phyloP scores from a whole-genome alignment of 2,797 vertebrate genomes.

The Clarias pachynema region DNA sequence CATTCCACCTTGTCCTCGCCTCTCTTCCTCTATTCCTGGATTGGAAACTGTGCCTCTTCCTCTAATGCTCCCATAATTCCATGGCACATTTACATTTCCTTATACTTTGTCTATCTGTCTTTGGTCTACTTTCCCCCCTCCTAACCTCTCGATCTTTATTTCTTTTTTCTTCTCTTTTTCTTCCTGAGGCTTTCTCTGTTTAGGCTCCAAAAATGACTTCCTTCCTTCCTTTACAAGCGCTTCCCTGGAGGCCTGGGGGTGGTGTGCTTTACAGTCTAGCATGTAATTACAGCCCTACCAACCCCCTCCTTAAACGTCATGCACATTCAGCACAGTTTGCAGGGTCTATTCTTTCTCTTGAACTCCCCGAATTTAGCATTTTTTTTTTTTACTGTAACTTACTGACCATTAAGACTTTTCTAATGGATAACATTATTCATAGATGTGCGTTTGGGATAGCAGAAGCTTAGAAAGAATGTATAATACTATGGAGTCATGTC shows the following conservation, averaged over 20 bases:
- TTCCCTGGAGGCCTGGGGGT: conserved; percentile 56
- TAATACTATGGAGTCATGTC: neutral
- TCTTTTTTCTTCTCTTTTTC: conserved; percentile 25
- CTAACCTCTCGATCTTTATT: conserved; percentile 29
- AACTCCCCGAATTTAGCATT: neutral
- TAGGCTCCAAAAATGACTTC: conserved; percentile 63
- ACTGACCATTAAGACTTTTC: neutral
- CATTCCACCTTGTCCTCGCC: conserved; percentile 7
- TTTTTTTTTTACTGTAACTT: neutral
- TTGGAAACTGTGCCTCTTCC: conserved; percentile 51
- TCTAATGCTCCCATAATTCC: conserved; percentile 42
- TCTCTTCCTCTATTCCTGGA: conserved; percentile 48
- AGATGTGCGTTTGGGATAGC: neutral
- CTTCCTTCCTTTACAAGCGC: conserved; percentile 63
- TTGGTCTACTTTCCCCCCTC: conserved; percentile 36
- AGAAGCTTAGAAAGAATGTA: neutral
- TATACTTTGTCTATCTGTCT: conserved; percentile 55
- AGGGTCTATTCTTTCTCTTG: neutral
- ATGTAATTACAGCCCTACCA: conserved; percentile 55
- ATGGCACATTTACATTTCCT: conserved; percentile 58
- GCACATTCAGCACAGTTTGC: conserved; percentile 34
- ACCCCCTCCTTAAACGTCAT: conserved; percentile 41
- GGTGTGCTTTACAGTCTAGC: conserved; percentile 55
- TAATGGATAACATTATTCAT: neutral
- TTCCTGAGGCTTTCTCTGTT: conserved; percentile 56